These are phyloP conservation scores for Trissolcus brochymenae DNA, from an alignment of 2,888 invertebrate species.

Conservation along the genomic window DNA sequence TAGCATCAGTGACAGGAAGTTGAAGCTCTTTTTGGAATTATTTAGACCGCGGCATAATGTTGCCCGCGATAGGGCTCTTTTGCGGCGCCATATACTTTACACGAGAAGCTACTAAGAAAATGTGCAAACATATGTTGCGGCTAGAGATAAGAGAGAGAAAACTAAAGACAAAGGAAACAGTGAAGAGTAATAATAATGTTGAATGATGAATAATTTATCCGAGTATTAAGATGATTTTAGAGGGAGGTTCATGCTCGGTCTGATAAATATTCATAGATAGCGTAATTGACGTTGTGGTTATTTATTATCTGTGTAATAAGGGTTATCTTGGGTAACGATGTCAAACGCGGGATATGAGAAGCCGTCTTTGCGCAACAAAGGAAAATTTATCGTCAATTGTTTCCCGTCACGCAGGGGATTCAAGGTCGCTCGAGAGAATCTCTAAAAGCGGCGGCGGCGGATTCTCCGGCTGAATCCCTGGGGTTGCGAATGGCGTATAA, in stretches of 20 bases:
- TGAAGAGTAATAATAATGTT: too few relatives aligned
- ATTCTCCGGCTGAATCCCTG: constrained; percentile 50
- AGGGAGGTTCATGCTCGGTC: constrained; percentile 15
- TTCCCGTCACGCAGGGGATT: constrained; percentile 58
- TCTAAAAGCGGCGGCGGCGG: constrained; percentile 53
- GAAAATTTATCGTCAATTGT: constrained; percentile 59
- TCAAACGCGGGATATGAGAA: constrained; percentile 47
- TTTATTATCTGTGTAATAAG: constrained; percentile 53
- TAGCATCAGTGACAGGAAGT: constrained; percentile 55
- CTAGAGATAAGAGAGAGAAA: too few relatives aligned
- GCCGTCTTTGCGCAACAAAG: constrained; percentile 56
- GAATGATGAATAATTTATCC: too few relatives aligned
- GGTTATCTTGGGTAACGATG: constrained; percentile 43
- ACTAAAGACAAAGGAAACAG: too few relatives aligned
- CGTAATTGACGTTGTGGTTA: constrained; percentile 52
- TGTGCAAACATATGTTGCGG: constrained; percentile 35
- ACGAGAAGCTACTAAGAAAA: constrained; percentile 44
- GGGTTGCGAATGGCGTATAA: constrained; percentile 51
- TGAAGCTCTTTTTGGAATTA: constrained; percentile 55
- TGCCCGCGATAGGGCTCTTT: constrained; percentile 46
- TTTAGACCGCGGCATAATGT: constrained; percentile 53
- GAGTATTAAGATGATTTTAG: too few relatives aligned
- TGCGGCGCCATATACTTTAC: constrained; percentile 52
- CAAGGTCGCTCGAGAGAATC: constrained; percentile 59
- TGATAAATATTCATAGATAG: constrained; percentile 40